Percentiles rank a stretch among this genome's conserved stretches.
These are phyloP conservation scores for Halictus ligatus DNA, from an alignment of 2,888 invertebrate genomes.

Conservation along the genomic window DNA sequence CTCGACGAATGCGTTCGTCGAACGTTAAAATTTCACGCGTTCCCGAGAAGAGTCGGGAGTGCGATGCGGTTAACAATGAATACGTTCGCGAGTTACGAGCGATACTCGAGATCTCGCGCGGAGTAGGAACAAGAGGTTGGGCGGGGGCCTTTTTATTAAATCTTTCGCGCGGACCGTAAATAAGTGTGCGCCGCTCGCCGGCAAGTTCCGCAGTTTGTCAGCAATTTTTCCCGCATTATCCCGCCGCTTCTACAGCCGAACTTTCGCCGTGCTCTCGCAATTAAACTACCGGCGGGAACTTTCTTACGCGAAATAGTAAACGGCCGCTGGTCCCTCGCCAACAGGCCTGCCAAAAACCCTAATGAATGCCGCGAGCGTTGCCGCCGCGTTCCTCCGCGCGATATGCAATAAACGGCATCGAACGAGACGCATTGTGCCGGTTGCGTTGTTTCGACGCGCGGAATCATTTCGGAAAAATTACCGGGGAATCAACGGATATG, in stretches of 20 bases:
- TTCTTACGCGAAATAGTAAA: constrained; percentile 55
- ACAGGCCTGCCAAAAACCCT: constrained; percentile 58
- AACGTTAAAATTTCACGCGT: background rate
- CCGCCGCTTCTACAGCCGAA: constrained; percentile 29
- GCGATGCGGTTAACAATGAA: background rate
- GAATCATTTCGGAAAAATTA: constrained; percentile 32
- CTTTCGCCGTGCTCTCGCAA: constrained; percentile 47
- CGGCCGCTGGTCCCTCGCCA: constrained; percentile 55
- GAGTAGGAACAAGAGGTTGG: too few relatives aligned
- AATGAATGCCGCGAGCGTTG: constrained; percentile 49
- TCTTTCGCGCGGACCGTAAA: constrained; percentile 51
- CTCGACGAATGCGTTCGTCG: too few relatives aligned
- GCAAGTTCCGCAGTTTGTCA: constrained; percentile 61
- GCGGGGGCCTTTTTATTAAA: constrained; percentile 52
- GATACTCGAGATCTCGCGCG: constrained; percentile 47
- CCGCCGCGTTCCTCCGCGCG: constrained; percentile 26
- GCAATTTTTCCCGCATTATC: constrained; percentile 58
- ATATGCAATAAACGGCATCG: constrained; percentile 51
- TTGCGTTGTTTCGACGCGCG: background rate
- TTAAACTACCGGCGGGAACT: constrained; percentile 53
- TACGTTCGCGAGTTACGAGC: constrained; percentile 13
- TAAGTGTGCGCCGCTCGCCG: constrained; percentile 42
- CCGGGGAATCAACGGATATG: constrained; percentile 7
- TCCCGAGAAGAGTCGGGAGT: background rate
- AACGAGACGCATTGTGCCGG: constrained; percentile 38